A percentile compares a stretch with the other conserved stretches of the same genome.
Evolutionary conservation across 2,113 vertebrate genomes (phyloP).

Genomic region (Phaethornis superciliosus): DNA sequence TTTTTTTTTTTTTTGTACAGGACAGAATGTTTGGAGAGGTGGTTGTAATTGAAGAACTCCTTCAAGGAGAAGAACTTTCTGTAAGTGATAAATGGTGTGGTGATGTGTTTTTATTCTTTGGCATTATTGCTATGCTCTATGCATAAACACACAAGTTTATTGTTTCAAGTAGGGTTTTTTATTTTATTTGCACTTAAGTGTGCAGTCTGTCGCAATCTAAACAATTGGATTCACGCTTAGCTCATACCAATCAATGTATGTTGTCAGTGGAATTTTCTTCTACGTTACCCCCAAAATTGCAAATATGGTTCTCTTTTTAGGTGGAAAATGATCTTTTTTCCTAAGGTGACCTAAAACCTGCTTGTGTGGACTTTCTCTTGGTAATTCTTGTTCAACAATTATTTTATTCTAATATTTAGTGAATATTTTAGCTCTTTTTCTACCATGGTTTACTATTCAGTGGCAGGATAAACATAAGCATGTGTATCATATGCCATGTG

Average conservation of each 20-base stretch:
- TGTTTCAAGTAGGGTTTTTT: neutral
- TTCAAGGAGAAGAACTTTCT: slow-evolving; percentile 90
- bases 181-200: neutral
- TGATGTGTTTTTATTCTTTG: neutral
- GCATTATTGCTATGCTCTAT: neutral
- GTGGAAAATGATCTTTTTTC: neutral
- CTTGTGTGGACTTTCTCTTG: neutral
- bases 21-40: slow-evolving; percentile 84
- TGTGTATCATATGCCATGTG: neutral
- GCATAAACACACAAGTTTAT: neutral
- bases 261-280: neutral
- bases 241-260: neutral
- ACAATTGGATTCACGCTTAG: neutral
- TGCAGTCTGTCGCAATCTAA: too few species aligned
- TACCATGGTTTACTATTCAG: neutral
- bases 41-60: slow-evolving; percentile 88
- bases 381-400: neutral
- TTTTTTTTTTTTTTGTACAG: slow-evolving; percentile 55
- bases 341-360: neutral
- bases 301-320: neutral
- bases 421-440: neutral
- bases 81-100: slow-evolving; percentile 71
- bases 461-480: neutral
- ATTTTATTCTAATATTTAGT: neutral
- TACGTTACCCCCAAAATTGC: neutral